Base-by-base conservation (phyloP, 2,797 vertebrate genomes). In the Hemitrygon akajei region DNA sequence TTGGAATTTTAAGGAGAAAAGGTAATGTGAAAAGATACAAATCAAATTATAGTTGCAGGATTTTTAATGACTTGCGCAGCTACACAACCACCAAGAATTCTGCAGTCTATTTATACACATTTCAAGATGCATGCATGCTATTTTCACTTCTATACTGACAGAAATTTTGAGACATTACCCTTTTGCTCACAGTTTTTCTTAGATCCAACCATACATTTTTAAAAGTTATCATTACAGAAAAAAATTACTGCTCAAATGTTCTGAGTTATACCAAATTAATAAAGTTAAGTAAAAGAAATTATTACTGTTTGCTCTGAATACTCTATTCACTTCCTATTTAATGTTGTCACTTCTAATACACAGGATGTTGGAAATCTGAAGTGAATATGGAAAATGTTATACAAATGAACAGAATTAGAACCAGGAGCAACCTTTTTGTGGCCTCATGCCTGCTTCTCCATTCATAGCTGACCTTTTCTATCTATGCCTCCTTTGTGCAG, bases 121-220 rank as follows among this genome's bases (percentile, higher is more conserved):
- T 73, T 92, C 69, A 73, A 92, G 89, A 73, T 34, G 89, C 40
- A 40, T 92, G 89, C 16, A 73, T 73, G 69, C 66, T 91, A 73
- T 91, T 87, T 87, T 63, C 60, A 27, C 30, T 66, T 66, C 58
- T n/a, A 87, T 30, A 63, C 58, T 63, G 84, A 56, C 63, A 27
- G 16, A 56, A 66, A 16, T 87, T 34, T 66, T 4, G n/a, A 20
- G 63, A 58, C n/a, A 87, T 63, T 87, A 27, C 58, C 16, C 47
- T 2, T 47, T 47, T 47, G 47, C 47, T 47, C 47, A 47, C 84
- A 63, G 25, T n/a, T 63, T 30, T 60, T 87, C 47, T 60, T n/a
- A 18, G 58, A 18, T n/a, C 27, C 56, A 1, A n/a, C 2, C 56
- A 34, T 30, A 34, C 84, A 87, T 18, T 2, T 14, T 87, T 30